Evolutionary conservation across 2,113 vertebrate genomes (phyloP), one percentile per base, ranked within the genome.

Genomic region (Gyps fulvus): DNA sequence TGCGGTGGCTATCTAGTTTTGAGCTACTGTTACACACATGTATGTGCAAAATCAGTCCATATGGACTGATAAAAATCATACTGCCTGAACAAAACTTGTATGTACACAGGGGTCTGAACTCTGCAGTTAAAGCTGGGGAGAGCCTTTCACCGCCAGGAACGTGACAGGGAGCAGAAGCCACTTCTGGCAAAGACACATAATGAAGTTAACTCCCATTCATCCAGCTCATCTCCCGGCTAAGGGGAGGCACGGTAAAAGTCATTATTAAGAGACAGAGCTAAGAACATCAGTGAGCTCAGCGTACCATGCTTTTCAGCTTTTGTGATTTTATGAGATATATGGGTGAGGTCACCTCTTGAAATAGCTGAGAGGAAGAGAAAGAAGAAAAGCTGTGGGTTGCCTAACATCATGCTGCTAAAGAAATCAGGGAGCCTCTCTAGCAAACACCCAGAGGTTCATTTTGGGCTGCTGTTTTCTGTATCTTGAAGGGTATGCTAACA

Each of bases 191-290:
- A 66, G 82, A 17, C 43, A 11, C 36, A 19, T 50, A 83, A 95
- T 77, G 82, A 85, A 89, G 87, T 95, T 96, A 95, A 71, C 86
- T 96, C 77, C 65, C 5, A 25, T 90, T 86, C 84, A 87, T 72
- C 2, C 25, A 81, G 63, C 92, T 92, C 90, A 19, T 88, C 90
- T 90, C 93, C 49, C 58, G 73, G 69, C 31, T 62, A 73, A 79
- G 54, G 47, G 59, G n/a, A 87, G 70, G 71, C 71, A 63, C n/a
- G 74, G 52, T 61, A 47, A 36, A 70, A 87, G 52, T 84, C 74
- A 65, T 85, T 52, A 27, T 61, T 87, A 57, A 59, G 77, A 80
- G 70, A 47, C 63, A 45, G 80, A 89, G 73, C 83, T 85, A 87
- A 82, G 84, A 87, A 84, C 59, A 82, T 52, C 61, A 57, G 47